These are phyloP conservation scores for Tichodroma muraria DNA, from an alignment of 2,113 vertebrate species.

Conservation along the genomic window DNA sequence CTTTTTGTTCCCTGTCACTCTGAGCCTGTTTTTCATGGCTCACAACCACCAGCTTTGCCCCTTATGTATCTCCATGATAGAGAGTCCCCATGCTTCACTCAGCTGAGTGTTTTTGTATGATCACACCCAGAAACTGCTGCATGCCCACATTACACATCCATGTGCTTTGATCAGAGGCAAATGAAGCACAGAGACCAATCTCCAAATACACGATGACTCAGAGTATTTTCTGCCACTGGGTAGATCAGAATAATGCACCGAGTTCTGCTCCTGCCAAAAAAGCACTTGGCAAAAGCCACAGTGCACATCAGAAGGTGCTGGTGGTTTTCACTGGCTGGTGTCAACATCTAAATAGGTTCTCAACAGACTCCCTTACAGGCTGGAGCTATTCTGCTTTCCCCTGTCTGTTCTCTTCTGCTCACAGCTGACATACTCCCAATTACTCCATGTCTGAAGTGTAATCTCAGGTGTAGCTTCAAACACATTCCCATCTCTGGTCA, in stretches of 20 bases:
- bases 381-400: not conserved
- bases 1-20: not conserved
- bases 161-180: not conserved
- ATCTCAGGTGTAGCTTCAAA: not conserved
- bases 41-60: not conserved
- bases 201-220: not conserved
- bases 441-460: not conserved
- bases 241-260: not conserved
- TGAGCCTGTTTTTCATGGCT: not conserved
- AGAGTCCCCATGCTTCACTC: not conserved
- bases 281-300: not conserved
- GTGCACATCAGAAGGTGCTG: not conserved
- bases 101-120: not conserved
- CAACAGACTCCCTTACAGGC: not conserved
- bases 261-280: not conserved
- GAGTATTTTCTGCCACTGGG: not conserved
- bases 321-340: not conserved
- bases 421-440: not conserved
- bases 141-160: not conserved
- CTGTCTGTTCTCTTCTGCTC: not conserved
- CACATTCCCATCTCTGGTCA: not conserved
- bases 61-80: not conserved
- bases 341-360: not conserved
- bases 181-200: not conserved
- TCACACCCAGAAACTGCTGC: slow-evolving; percentile 25